Evolutionary conservation across 2,888 invertebrate genomes (phyloP).

Genomic region (Sminthurides aquaticus): DNA sequence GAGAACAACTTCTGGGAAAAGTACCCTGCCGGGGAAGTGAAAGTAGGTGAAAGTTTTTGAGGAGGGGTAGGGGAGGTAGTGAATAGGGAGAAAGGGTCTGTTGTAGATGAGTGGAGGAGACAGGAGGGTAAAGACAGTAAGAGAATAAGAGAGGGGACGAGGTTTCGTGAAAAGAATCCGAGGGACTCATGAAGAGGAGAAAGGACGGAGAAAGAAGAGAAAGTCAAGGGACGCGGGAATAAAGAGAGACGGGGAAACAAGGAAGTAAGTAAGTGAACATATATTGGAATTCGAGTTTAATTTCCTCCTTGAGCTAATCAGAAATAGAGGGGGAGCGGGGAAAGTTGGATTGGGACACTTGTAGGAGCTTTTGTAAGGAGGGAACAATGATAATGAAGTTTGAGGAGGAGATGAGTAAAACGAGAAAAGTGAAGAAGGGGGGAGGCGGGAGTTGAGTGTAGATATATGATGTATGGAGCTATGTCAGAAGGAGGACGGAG

Average conservation of each 20-base stretch:
- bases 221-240: too few relatives aligned
- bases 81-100: too few relatives aligned
- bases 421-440: background rate
- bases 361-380: background rate
- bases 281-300: background rate
- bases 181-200: too few relatives aligned
- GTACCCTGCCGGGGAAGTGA: background rate
- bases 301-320: background rate
- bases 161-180: too few relatives aligned
- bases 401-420: background rate
- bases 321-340: background rate
- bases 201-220: too few relatives aligned
- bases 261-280: background rate
- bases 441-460: too few relatives aligned
- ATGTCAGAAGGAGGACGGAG: too few relatives aligned
- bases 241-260: too few relatives aligned
- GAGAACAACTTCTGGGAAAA: background rate
- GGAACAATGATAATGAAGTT: background rate
- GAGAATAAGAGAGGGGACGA: too few relatives aligned
- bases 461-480: background rate
- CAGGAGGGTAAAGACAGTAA: background rate
- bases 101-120: too few relatives aligned
- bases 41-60: background rate
- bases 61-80: background rate
- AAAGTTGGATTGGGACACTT: background rate